phyloP scores from a whole-genome alignment of 2,888 invertebrate genomes.

The Agelastica alni region DNA sequence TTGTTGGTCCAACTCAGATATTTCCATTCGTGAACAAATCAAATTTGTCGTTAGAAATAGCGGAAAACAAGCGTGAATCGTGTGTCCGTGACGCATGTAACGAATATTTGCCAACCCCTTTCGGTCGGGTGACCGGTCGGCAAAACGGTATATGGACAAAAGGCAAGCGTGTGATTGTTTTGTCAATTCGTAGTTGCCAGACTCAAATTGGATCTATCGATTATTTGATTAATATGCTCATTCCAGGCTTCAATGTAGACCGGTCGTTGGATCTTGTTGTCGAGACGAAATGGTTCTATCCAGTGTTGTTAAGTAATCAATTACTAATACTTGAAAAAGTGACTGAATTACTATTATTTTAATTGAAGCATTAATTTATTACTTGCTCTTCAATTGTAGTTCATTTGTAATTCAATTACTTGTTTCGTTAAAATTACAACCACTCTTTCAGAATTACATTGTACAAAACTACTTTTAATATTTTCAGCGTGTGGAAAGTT shows the following conservation, averaged over 20 bases:
- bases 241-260: neutral
- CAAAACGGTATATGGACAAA: slow-evolving; percentile 38
- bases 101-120: slow-evolving; percentile 52
- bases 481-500: no score
- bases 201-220: slow-evolving; percentile 55
- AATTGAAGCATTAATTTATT: no score
- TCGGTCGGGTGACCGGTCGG: slow-evolving; percentile 43
- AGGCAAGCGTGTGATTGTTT: slow-evolving; percentile 53
- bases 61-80: slow-evolving; percentile 45
- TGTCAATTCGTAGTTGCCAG: slow-evolving; percentile 54
- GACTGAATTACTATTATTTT: no score
- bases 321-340: no score
- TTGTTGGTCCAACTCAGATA: neutral
- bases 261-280: no score
- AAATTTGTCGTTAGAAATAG: slow-evolving; percentile 34
- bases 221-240: slow-evolving; percentile 51
- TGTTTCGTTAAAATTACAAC: no score
- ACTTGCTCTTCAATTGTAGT: no score
- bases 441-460: no score
- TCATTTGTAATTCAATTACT: no score
- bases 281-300: no score
- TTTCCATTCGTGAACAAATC: slow-evolving; percentile 26
- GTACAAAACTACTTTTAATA: no score
- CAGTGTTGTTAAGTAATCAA: no score
- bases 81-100: slow-evolving; percentile 47